These are phyloP conservation scores for Chrysaora quinquecirrha DNA, from an alignment of 30 jellyfish, hydroid and myxozoan genomes.

Conservation along the genomic window DNA sequence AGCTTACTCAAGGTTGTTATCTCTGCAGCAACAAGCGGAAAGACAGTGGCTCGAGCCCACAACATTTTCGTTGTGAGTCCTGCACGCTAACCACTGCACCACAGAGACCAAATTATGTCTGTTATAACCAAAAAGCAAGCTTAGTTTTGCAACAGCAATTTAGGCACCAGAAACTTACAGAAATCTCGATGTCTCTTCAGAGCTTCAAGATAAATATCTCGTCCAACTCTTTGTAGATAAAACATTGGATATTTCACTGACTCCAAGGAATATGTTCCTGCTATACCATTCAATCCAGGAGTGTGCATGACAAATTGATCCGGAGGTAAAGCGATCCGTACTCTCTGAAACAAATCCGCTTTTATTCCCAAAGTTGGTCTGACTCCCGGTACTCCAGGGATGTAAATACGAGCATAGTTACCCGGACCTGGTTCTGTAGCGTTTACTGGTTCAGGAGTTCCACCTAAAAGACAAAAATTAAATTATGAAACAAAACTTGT, in stretches of 20 bases:
- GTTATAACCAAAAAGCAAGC: too few relatives aligned
- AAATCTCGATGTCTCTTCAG: conserved; percentile 54
- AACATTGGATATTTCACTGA: conserved; percentile 62
- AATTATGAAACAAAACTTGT: too few relatives aligned
- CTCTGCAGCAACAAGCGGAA: too few relatives aligned
- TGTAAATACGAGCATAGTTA: conserved; percentile 37
- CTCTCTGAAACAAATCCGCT: conserved; percentile 50
- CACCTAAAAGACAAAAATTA: too few relatives aligned
- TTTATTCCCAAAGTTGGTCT: conserved; percentile 72
- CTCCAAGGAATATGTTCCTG: conserved; percentile 67
- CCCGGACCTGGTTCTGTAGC: conserved; percentile 35
- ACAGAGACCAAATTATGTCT: too few relatives aligned
- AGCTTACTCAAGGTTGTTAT: too few relatives aligned
- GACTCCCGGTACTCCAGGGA: conserved; percentile 76
- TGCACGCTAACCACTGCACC: too few relatives aligned
- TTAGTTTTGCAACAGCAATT: too few relatives aligned
- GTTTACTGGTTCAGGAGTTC: conserved; percentile 4
- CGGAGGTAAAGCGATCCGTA: conserved; percentile 67
- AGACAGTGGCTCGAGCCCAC: too few relatives aligned
- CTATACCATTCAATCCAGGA: conserved; percentile 76
- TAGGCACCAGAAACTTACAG: conserved; percentile 72
- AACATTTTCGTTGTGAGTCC: too few relatives aligned
- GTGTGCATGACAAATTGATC: conserved; percentile 61
- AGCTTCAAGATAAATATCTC: conserved; percentile 70
- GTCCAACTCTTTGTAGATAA: conserved; percentile 62